Evolutionary conservation across 1,140 invertebrate genomes (phyloP), one percentile per base, ranked within the genome.

Genomic region (Pogonus chalceus): DNA sequence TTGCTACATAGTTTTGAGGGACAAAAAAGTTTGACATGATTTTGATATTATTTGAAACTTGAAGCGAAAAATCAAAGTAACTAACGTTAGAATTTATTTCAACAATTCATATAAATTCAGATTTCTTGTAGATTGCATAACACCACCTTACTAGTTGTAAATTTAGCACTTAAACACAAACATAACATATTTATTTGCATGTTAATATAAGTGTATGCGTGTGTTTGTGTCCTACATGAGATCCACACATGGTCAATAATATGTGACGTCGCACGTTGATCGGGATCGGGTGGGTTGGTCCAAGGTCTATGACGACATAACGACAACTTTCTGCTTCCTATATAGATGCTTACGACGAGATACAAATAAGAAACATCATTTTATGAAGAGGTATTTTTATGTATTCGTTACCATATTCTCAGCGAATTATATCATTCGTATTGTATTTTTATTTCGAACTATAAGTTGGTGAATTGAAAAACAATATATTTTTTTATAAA

Each of bases 211-310:
- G 14, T 43, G 9, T 43, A 43, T 43, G 37, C 18, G 4, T 43
- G 37, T 43, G 37, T 18, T 3, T 43, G 37, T 43, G 37, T 43
- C 37, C 37, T 43, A 43, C 37, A 43, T 43, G 37, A 43, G 37
- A 43, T 43, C 37, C 37, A 43, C 37, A 43, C 37, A 43, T 43
- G 37, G 37, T 43, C 37, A 43, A 43, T 43, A 43, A 43, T 43
- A 18, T 43, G 18, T 43, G 37, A 43, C 37, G 37, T 43, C 37
- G 18, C n/a, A n/a, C n/a, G n/a, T n/a, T n/a, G n/a, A n/a, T 43
- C 9, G 9, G 9, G 9, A 43, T 9, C 18, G 37, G 37, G 37
- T 43, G 37, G 37, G 37, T 43, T 12, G 18, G 37, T 43, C 37
- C 37, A 43, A 43, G 37, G 37, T 43, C 37, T 43, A 16, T 43